Evolutionary conservation across 1,140 invertebrate genomes (phyloP), one percentile per base, ranked within the genome.

Genomic region (Drosophila ironensis): DNA sequence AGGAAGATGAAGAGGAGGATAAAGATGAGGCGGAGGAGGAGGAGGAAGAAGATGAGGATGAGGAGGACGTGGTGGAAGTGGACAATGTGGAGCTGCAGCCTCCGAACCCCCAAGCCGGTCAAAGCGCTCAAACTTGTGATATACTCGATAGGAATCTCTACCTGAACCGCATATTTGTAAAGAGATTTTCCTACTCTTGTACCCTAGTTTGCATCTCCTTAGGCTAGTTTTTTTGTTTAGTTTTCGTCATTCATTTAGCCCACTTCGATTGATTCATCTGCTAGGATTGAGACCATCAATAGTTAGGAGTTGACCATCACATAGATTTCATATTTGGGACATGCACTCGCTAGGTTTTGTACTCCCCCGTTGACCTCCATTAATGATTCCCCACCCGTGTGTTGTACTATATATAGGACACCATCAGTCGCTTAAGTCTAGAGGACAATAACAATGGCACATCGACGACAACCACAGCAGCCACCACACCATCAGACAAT

Each of bases 81-180:
- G 42, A 61, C 5, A 19, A 17, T 17, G 25, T n/a, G 12, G 42
- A 54, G 12, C 54, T 41, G 9, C 66, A 40, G 56, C 14, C 24
- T 16, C 38, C 30, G 27, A n/a, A 40, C 33, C 53, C 41, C 11
- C 24, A 51, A 17, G 51, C 63, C 17, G 44, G 47, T 14, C 35
- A 41, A n/a, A 73, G 47, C 35, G 72, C 69, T 41, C 73, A 82
- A 57, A 82, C 27, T 38, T 84, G 73, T 88, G 84, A 88, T 80
- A 88, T 88, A 59, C 74, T 88, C 72, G 84, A 88, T 66, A 70
- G 60, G 60, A 88, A 88, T 37, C 54, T 88, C 61, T 80, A 88
- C 66, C 72, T 88, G 61, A 54, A 40, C 24, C 75, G 86, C 44
- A 81, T 88, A 51, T 88, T 88, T 61, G 86, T 88, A 88, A 88